phyloP scores from a whole-genome alignment of 2,113 vertebrate genomes.

The Caretta caretta region DNA sequence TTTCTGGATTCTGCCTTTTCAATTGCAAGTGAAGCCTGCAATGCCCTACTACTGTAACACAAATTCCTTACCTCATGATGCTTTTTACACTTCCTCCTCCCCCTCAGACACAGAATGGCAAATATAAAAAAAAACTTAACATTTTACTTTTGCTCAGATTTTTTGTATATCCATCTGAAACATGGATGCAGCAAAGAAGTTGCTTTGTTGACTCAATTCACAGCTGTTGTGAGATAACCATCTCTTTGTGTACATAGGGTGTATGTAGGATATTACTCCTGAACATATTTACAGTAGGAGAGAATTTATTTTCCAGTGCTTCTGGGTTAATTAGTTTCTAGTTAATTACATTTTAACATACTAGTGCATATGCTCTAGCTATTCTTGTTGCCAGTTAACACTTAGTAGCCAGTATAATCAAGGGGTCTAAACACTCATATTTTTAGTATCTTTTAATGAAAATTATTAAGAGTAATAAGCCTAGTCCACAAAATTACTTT shows the following conservation, averaged over 20 bases:
- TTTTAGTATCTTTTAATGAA: background rate
- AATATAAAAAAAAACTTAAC: background rate
- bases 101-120: background rate
- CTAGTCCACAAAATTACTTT: background rate
- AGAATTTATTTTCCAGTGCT: background rate
- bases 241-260: background rate
- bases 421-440: background rate
- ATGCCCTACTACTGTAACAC: background rate
- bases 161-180: background rate
- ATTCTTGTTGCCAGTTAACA: background rate
- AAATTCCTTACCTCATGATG: background rate
- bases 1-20: background rate
- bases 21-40: background rate
- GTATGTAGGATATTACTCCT: background rate
- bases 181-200: background rate
- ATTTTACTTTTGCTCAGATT: background rate
- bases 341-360: background rate
- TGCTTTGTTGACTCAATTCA: background rate
- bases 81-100: background rate
- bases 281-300: background rate
- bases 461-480: background rate
- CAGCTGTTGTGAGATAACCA: background rate
- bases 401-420: background rate
- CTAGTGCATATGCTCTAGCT: background rate
- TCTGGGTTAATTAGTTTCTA: background rate